phyloP scores from a whole-genome alignment of 2,888 invertebrate genomes.

The Osmoderma eremita region DNA sequence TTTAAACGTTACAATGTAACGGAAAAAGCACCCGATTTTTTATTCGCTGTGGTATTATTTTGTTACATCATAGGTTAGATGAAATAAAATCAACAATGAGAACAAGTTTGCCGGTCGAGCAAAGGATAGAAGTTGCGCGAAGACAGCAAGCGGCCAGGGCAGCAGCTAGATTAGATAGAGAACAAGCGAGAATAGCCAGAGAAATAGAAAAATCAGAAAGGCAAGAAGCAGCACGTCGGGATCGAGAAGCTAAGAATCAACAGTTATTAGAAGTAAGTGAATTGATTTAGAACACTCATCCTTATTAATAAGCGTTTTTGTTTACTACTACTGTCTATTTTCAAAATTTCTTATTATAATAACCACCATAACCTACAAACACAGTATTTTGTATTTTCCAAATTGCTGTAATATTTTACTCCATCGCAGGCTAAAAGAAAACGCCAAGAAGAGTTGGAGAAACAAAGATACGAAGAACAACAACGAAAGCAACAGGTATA shows the following conservation, averaged over 20 bases:
- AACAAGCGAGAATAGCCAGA: slow-evolving; percentile 72
- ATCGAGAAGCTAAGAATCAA: slow-evolving; percentile 83
- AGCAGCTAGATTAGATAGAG: slow-evolving; percentile 78
- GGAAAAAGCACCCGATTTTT: no score
- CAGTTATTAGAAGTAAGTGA: slow-evolving; percentile 85
- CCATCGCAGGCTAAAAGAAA: slow-evolving; percentile 82
- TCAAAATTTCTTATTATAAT: not conserved
- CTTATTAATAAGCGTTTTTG: not conserved
- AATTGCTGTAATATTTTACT: slow-evolving; percentile 63
- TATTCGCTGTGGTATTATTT: slow-evolving; percentile 39
- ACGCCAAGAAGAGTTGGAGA: slow-evolving; percentile 86
- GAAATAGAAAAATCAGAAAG: slow-evolving; percentile 84
- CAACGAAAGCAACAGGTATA: slow-evolving; percentile 86
- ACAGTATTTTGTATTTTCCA: slow-evolving; percentile 33
- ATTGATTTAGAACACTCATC: not conserved
- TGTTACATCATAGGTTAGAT: slow-evolving; percentile 66
- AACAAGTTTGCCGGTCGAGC: slow-evolving; percentile 75
- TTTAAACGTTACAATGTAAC: no score
- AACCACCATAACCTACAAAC: no score
- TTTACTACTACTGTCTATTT: not conserved
- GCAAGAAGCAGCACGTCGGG: slow-evolving; percentile 83
- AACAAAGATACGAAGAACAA: slow-evolving; percentile 85
- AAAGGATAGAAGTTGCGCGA: slow-evolving; percentile 78
- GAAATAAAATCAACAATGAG: slow-evolving; percentile 74
- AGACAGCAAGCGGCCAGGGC: slow-evolving; percentile 79